Evolutionary conservation across 53 echinoderm and acorn worm species (phyloP).

Genomic region (Echinometra lucunter): DNA sequence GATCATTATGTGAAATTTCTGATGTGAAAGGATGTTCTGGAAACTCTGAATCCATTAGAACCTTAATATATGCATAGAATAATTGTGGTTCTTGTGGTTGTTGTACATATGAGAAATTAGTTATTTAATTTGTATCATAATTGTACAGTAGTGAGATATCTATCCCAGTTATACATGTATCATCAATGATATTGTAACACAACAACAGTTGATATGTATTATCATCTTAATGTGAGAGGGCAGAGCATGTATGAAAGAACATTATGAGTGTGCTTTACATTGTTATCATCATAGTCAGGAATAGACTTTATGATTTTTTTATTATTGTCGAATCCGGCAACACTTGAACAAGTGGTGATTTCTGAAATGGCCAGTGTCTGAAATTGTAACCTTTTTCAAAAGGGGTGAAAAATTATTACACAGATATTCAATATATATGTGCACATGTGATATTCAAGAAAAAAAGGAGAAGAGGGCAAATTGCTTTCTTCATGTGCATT

Average conservation of each 20-base stretch:
- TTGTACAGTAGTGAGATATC: conserved; percentile 32
- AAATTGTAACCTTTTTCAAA: conserved; percentile 49
- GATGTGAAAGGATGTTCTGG: not conserved
- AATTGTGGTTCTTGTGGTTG: not conserved
- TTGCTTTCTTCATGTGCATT: not conserved
- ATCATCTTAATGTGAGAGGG: not conserved
- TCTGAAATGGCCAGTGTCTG: conserved; percentile 69
- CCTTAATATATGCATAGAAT: not conserved
- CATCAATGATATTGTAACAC: not conserved
- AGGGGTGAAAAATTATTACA: not conserved
- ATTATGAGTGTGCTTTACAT: not conserved
- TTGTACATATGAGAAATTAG: conserved; percentile 14
- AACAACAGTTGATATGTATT: not conserved
- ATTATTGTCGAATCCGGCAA: not conserved
- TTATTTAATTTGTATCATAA: conserved; percentile 50
- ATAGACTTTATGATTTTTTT: not conserved
- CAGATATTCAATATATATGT: not conserved
- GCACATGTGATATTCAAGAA: conserved; percentile 35
- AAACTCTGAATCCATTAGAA: not conserved
- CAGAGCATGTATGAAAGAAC: not conserved
- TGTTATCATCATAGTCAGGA: not conserved
- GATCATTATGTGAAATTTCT: too few species aligned
- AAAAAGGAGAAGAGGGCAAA: not conserved
- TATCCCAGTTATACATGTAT: not conserved
- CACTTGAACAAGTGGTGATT: conserved; percentile 52